Evolutionary conservation across 2,113 vertebrate genomes (phyloP).

Genomic region (Anser cygnoides): DNA sequence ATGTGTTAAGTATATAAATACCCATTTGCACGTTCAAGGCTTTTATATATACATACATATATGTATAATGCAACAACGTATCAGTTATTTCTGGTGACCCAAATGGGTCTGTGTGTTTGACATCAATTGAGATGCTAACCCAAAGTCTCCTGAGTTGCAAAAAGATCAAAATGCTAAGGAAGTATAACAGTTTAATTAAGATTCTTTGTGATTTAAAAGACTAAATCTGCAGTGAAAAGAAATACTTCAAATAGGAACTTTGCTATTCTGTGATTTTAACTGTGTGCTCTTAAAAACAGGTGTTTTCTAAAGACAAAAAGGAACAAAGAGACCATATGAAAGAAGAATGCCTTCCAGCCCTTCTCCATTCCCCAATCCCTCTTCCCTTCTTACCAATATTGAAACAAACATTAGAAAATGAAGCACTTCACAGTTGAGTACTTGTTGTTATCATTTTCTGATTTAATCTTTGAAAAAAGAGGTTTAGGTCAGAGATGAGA

Average conservation of each 20-base stretch:
- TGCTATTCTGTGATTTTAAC: not conserved
- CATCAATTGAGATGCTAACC: not conserved
- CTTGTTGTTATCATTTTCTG: not conserved
- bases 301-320: not conserved
- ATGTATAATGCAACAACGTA: not conserved
- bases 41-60: not conserved
- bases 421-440: not conserved
- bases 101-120: not conserved
- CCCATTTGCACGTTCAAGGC: not conserved
- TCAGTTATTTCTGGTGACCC: not conserved
- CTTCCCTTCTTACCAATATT: not conserved
- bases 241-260: not conserved
- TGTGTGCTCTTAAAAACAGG: not conserved
- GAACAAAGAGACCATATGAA: not conserved
- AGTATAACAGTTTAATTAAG: not conserved
- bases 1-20: not conserved
- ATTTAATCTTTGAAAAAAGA: not conserved
- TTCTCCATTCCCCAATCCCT: not conserved
- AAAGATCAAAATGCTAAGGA: not conserved
- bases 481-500: not conserved
- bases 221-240: not conserved
- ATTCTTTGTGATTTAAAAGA: not conserved
- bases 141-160: not conserved
- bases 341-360: not conserved
- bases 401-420: not conserved